Conservation (phyloP, 1,140 invertebrate genomes). For the Penaeus chinensis region DNA sequence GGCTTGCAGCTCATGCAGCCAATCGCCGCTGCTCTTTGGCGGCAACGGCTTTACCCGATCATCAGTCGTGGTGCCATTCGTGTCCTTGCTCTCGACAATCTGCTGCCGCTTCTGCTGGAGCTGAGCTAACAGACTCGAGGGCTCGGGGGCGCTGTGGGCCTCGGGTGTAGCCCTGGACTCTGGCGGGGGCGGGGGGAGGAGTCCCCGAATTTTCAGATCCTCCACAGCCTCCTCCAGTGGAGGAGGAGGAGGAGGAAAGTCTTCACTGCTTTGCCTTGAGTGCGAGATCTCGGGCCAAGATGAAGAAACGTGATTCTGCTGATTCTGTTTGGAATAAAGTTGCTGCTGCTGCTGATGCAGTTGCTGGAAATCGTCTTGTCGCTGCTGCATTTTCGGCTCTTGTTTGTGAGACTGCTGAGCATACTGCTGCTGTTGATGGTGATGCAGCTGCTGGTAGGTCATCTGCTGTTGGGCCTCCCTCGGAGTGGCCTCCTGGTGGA, state of each 20-base stretch:
- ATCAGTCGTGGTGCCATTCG: conserved; percentile 44
- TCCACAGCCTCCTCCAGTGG: conserved; percentile 75
- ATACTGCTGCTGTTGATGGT: conserved; percentile 25
- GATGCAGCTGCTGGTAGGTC: conserved; percentile 36
- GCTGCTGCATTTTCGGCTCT: conserved; percentile 40
- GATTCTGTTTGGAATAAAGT: neutral
- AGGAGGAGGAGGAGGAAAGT: conserved; percentile 87
- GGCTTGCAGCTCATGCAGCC: conserved; percentile 82
- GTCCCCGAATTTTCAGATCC: conserved; percentile 61
- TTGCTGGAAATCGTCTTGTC: conserved; percentile 8
- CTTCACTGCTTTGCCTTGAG: conserved; percentile 86
- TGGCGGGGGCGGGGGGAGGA: conserved; percentile 54
- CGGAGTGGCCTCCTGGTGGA: conserved; percentile 63
- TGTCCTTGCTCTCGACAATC: conserved; percentile 70
- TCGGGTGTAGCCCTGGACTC: conserved; percentile 49
- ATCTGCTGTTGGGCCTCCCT: conserved; percentile 4
- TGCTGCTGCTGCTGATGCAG: conserved; percentile 35
- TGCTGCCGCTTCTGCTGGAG: conserved; percentile 82
- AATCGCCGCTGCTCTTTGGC: conserved; percentile 71
- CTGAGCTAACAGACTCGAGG: conserved; percentile 77
- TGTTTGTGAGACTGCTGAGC: conserved; percentile 33
- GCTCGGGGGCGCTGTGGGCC: conserved; percentile 42
- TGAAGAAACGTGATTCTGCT: conserved; percentile 23
- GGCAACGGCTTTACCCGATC: conserved; percentile 58
- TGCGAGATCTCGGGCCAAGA: conserved; percentile 72